Evolutionary conservation across 1,140 invertebrate species (phyloP), one percentile per base, ranked within the genome.

Genomic region (Piezodorus guildinii): DNA sequence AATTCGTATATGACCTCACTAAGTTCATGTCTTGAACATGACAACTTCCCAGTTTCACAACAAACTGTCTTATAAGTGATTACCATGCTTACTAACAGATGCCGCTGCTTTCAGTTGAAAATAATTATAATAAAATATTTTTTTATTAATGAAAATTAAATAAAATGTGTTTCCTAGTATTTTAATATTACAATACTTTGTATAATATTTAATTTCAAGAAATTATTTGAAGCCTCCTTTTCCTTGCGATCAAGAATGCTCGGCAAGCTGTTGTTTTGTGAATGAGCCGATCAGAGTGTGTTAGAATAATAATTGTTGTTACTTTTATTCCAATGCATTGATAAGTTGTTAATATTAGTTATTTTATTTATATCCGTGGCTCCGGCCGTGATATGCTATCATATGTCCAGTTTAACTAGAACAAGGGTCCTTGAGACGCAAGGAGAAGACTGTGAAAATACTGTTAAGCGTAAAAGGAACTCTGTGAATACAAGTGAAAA

Each of bases 331-430:
- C 52, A 63, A 63, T 63, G 62, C 52, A 63, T 43, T 54, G 19
- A 39, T 54, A 23, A 34, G 34, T 63, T 21, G 34, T 39, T 34
- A 52, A 17, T n/a, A 43, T 62, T 63, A 60, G 30, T 60, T 39
- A 39, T 34, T 63, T 63, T 63, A 16, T 45, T n/a, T 15, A 39
- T 17, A 54, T 56, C 44, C 19, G 73, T 74, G 77, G 77, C 77
- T 74, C 72, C 71, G 74, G 75, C 75, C 77, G 73, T 78, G 81
- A 76, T 75, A 83, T 83, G 81, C 78, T 79, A 77, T 80, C 79
- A 76, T 83, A 82, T 83, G 79, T 83, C 80, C 79, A 80, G 75
- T 72, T 72, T 78, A 77, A 77, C 76, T 77, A 80, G 81, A 77
- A 78, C 76, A 69, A 73, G 77, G 71, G 75, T 78, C 62, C 75